phyloP scores from a whole-genome alignment of 2,888 invertebrate genomes.

The Chrysolina haemoptera region DNA sequence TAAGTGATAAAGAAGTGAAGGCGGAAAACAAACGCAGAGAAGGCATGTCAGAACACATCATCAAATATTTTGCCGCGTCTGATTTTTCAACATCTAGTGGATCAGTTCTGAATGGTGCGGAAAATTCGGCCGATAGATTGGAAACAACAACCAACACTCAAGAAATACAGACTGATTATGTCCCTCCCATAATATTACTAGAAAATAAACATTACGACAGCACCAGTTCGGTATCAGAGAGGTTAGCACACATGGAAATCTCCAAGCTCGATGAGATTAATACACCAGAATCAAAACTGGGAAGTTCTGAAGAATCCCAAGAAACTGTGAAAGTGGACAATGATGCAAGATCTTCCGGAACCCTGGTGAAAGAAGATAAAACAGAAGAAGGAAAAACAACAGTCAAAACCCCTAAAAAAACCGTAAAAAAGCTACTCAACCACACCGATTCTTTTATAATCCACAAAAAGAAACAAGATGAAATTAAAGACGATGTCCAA shows the following conservation, averaged over 20 bases:
- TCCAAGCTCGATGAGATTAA: not conserved
- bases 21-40: not conserved
- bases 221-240: not conserved
- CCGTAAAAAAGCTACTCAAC: conserved; percentile 48
- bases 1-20: conserved; percentile 19
- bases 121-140: not conserved
- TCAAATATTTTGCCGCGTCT: conserved; percentile 44
- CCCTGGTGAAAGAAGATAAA: not conserved
- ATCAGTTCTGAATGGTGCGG: conserved; percentile 1
- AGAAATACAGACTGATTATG: conserved; percentile 53
- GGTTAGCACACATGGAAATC: not conserved
- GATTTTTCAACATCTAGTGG: conserved; percentile 38
- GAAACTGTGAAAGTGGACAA: not conserved
- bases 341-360: not conserved
- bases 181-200: conserved; percentile 8
- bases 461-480: conserved; percentile 58
- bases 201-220: conserved; percentile 33
- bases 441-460: conserved; percentile 64
- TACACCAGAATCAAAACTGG: not conserved
- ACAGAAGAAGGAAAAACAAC: not conserved
- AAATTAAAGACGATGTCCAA: conserved; percentile 56
- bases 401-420: not conserved
- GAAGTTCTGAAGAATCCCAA: not conserved
- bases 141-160: conserved; percentile 38
- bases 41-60: conserved; percentile 37